Percentiles rank a stretch among this genome's conserved stretches.
Evolutionary conservation across 2,113 vertebrate genomes (phyloP).

Genomic region (Chamaetylas fuelleborni): DNA sequence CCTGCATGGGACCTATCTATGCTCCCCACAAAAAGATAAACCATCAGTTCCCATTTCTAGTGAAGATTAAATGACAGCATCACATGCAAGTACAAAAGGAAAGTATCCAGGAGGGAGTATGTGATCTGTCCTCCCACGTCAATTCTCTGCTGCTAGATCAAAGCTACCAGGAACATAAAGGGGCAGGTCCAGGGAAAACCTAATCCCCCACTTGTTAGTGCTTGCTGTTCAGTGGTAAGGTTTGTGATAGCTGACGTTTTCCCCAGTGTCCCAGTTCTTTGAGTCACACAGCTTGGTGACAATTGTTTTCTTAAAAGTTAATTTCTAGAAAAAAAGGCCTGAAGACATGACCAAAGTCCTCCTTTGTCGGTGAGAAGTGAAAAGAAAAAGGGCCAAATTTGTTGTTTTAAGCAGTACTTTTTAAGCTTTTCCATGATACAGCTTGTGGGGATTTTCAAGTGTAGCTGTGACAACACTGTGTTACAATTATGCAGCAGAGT

Average conservation of each 20-base stretch:
- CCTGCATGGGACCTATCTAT: not conserved
- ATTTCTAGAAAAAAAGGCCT: not conserved
- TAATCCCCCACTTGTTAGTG: not conserved
- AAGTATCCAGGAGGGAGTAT: not conserved
- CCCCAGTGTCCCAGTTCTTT: not conserved
- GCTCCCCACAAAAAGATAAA: not conserved
- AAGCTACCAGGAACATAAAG: not conserved
- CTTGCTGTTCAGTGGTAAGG: not conserved
- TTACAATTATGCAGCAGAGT: not conserved
- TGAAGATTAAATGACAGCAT: not conserved
- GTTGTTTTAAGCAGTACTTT: not conserved
- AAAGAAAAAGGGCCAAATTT: not conserved
- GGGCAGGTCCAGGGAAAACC: not conserved
- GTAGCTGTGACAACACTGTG: accelerated
- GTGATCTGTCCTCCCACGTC: not conserved
- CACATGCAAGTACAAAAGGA: not conserved
- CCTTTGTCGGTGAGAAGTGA: not conserved
- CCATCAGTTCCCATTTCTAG: not conserved
- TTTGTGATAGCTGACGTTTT: not conserved
- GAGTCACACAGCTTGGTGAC: not conserved
- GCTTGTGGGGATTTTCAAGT: not conserved
- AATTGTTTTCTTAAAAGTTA: not conserved
- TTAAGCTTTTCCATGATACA: not conserved
- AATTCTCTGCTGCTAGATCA: not conserved
- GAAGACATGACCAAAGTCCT: not conserved